Base-by-base conservation (phyloP, 2,113 vertebrate genomes). In the Pampusana beccarii region DNA sequence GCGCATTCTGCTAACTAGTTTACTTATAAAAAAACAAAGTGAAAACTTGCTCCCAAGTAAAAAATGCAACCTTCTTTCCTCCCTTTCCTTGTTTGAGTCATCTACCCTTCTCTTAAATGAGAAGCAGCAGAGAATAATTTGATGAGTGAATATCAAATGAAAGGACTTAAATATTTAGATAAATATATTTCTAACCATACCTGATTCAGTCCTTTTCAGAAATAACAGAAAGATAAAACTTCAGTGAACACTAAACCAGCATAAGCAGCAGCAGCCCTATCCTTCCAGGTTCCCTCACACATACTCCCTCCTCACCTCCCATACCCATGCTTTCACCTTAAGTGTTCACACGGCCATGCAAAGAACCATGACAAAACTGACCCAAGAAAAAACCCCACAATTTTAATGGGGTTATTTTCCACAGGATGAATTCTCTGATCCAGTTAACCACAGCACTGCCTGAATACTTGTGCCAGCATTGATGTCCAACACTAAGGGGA, bases 201-300 rank as follows among this genome's bases (percentile, higher is more conserved):
- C 60, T 53, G 58, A 71, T 71, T 92, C 80, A 61, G 53, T 91
- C 69, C 33, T 88, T 88, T 91, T 95, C 88, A 93, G 80, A 95
- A 95, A 86, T 77, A 88, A 42, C 18, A 75, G 51, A 80, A 88
- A 72, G 53, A 77, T 66, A 81, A 92, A 85, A 72, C 28, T 77
- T 92, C 53, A 57, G 34, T 67, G 69, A 89, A 67, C 28, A 62
- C 46, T 92, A 86, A 94, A 89, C 34, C 34, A 72, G 58, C 46
- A 72, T 67, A 81, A 89, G 46, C 40, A 89, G 33, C 51, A 65
- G 40, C 46, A 81, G 40, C 34, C 70, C 65, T 89, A 40, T 72
- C 48, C 57, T 89, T 57, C 80, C 75, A 77, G 80, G 34, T 85
- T 66, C 80, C 44, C 62, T 84, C 74, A 65, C 56, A 70, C 54